Evolutionary conservation across 2,113 vertebrate genomes (phyloP).

Genomic region (Varanus komodoensis): DNA sequence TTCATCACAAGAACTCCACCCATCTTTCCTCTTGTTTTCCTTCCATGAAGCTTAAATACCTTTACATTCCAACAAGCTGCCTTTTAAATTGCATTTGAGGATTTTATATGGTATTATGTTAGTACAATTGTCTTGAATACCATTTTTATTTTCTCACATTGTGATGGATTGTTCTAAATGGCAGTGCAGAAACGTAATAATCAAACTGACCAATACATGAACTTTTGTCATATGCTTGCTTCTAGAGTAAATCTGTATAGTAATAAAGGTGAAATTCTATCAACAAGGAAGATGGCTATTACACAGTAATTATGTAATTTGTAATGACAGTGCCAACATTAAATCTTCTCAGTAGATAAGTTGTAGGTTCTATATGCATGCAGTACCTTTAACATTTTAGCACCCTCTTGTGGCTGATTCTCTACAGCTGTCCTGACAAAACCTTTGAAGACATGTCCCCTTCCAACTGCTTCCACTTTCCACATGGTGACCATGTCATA

Average conservation of each 20-base stretch:
- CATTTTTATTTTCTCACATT: neutral
- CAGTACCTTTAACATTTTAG: neutral
- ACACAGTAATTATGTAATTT: neutral
- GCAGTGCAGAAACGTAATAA: neutral
- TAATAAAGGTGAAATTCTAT: neutral
- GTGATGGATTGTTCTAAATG: too few relatives aligned
- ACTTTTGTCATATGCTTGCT: neutral
- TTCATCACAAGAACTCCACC: neutral
- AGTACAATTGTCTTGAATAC: neutral
- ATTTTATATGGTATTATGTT: neutral
- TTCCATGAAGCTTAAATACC: neutral
- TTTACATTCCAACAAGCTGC: neutral
- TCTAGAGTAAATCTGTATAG: neutral
- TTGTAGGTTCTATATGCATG: neutral
- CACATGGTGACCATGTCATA: neutral
- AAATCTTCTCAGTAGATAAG: neutral
- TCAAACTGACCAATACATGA: too few relatives aligned
- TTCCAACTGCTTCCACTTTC: neutral
- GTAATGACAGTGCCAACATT: neutral
- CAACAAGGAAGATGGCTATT: neutral
- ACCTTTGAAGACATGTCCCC: neutral
- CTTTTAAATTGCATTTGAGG: neutral
- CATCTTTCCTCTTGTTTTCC: neutral
- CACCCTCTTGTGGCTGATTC: constrained; percentile 29
- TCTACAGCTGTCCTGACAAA: neutral